Base-by-base conservation (phyloP, 2,113 vertebrate species). In the Camelus bactrianus region DNA sequence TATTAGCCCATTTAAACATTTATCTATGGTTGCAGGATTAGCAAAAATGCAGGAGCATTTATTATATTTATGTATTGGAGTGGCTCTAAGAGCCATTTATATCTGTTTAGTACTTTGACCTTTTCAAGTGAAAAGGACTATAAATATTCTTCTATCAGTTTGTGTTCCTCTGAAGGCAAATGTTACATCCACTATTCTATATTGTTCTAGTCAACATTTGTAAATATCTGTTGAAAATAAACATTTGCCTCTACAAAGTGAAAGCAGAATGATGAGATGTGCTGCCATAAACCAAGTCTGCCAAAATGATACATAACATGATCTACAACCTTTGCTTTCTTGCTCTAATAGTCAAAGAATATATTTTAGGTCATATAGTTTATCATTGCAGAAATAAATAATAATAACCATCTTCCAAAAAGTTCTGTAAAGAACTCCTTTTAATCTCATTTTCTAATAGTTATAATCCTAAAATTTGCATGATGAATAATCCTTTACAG, bases 221-320 rank as follows among this genome's bases (percentile, higher is more conserved):
- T 89, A 81, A 93, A 89, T 92, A 93, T 81, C 81, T 77, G 26
- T 81, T 81, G 56, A 82, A 95, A 94, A 73, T 60, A 81, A 94
- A 85, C 30, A 81, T 70, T 93, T 85, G 2, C 26, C 54, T 91
- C 12, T 80, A 72, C 26, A 50, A 89, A 72, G 28, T 86, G 1
- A 6, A 90, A 90, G 62, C 28, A 64, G 85, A 76, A 72, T 60
- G 26, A n/a, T 69, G 24, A 30, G 17, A 42, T 52, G 69, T 24
- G 26, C n/a, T 83, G 8, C 16, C 76, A 79, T 30, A 42, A 64
- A 38, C 64, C 50, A 19, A 48, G 30, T 54, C 89, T 94, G 24
- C 65, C 73, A 35, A 93, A 60, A 50, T 70, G 58, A n/a, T 54
- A 7, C 12, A 73, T 30, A 54, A 80, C 3, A 2, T 65, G 4